A percentile compares a stretch with the other conserved stretches of the same genome.
phyloP scores from a whole-genome alignment of 2,113 vertebrate genomes.

The Alethe diademata region DNA sequence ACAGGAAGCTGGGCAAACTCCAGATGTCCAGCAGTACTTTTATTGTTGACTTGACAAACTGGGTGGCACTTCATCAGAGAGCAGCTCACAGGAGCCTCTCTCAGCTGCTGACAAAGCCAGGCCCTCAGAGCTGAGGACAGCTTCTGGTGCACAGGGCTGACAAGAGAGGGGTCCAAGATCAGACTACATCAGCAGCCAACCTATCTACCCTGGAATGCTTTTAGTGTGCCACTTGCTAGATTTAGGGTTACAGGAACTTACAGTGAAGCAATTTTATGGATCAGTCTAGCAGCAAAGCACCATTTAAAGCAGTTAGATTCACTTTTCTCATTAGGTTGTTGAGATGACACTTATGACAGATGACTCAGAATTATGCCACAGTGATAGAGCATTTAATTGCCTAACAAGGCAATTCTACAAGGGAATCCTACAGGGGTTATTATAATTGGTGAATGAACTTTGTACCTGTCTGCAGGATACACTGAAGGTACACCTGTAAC shows the following conservation, averaged over 20 bases:
- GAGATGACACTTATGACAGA: not conserved
- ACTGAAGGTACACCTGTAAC: not conserved
- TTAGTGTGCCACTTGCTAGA: not conserved
- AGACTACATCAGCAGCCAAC: not conserved
- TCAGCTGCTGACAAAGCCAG: not conserved
- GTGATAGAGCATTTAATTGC: slow-evolving; percentile 14
- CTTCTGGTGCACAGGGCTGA: not conserved
- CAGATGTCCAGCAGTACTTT: not conserved
- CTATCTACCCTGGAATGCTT: not conserved
- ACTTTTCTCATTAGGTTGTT: not conserved
- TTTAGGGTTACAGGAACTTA: not conserved
- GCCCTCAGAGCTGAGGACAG: not conserved
- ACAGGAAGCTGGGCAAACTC: not conserved
- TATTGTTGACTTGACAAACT: not conserved
- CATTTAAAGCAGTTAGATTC: not conserved
- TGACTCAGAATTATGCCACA: not conserved
- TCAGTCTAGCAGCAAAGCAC: not conserved
- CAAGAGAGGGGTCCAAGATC: not conserved
- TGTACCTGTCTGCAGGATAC: not conserved
- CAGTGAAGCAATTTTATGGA: not conserved
- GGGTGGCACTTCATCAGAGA: not conserved
- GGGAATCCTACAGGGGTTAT: not conserved
- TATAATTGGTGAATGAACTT: not conserved
- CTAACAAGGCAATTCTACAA: not conserved
- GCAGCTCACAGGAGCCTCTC: not conserved